A percentile compares a stretch with the other conserved stretches of the same genome.
These are phyloP conservation scores for Ctenopoma multispine DNA, from an alignment of 2,797 vertebrate genomes.

Conservation along the genomic window DNA sequence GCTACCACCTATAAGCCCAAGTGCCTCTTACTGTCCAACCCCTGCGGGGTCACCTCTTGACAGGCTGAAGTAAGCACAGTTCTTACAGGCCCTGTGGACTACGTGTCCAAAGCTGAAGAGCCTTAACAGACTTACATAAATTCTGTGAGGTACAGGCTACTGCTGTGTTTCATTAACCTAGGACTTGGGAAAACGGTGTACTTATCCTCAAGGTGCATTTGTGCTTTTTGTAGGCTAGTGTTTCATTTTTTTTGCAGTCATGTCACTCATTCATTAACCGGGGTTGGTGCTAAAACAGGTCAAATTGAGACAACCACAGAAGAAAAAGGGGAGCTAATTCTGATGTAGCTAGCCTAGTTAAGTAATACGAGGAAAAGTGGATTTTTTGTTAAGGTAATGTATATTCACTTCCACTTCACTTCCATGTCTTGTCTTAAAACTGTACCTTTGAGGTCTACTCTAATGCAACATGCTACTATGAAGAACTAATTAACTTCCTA, in stretches of 20 bases:
- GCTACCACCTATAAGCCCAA: constrained; percentile 26
- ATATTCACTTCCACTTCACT: no score
- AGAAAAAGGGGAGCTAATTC: neutral
- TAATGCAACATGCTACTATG: no score
- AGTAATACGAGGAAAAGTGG: no score
- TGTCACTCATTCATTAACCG: constrained; percentile 3
- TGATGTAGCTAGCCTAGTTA: neutral
- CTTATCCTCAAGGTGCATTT: constrained; percentile 19
- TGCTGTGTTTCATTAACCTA: constrained; percentile 60
- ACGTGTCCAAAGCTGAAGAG: constrained; percentile 20
- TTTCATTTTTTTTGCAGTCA: neutral
- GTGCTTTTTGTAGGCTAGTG: neutral
- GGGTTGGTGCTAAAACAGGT: neutral
- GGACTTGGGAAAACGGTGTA: constrained; percentile 29
- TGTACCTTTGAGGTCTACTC: no score
- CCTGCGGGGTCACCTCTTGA: constrained; percentile 50
- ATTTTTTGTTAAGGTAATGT: no score
- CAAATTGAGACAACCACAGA: no score
- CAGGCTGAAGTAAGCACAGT: constrained; percentile 44
- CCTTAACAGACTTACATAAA: constrained; percentile 49
- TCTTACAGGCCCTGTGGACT: constrained; percentile 47
- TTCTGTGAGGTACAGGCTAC: constrained; percentile 41
- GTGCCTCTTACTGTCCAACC: constrained; percentile 44
- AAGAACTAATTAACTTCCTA: no score
- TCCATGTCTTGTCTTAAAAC: no score